These are phyloP conservation scores for Semnornis frantzii DNA, from an alignment of 2,113 vertebrate genomes.

Conservation along the genomic window DNA sequence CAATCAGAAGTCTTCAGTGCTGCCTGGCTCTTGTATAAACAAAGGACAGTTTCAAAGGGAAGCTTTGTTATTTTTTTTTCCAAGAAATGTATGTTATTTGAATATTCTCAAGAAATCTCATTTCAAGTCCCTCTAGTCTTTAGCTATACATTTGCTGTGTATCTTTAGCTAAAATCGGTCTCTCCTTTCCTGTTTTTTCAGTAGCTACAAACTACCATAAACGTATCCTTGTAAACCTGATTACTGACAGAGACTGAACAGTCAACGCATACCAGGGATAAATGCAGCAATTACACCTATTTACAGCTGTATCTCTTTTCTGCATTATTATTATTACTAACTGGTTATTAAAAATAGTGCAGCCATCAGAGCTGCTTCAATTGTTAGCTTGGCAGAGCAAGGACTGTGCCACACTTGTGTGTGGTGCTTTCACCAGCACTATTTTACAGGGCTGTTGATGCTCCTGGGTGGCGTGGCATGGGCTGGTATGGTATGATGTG, in stretches of 20 bases:
- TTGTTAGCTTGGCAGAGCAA: background rate
- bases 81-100: background rate
- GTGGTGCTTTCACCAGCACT: rapidly evolving
- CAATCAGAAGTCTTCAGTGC: background rate
- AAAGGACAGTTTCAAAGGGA: background rate
- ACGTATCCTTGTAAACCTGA: background rate
- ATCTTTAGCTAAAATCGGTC: background rate
- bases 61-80: background rate
- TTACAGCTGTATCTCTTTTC: conserved; percentile 21
- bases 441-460: rapidly evolving
- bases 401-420: rapidly evolving
- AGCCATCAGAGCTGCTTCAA: background rate
- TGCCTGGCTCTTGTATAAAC: background rate
- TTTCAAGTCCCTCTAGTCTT: background rate
- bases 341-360: conserved; percentile 43
- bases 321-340: conserved; percentile 18
- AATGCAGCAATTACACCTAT: conserved; percentile 50
- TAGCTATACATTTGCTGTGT: background rate
- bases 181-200: background rate
- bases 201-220: conserved; percentile 35
- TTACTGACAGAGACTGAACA: conserved; percentile 12
- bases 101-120: background rate
- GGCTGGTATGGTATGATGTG: rapidly evolving
- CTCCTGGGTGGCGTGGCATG: rapidly evolving
- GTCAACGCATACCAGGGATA: background rate